Base-by-base conservation (phyloP, 2,113 vertebrate genomes). In the Lepisosteus oculatus region DNA sequence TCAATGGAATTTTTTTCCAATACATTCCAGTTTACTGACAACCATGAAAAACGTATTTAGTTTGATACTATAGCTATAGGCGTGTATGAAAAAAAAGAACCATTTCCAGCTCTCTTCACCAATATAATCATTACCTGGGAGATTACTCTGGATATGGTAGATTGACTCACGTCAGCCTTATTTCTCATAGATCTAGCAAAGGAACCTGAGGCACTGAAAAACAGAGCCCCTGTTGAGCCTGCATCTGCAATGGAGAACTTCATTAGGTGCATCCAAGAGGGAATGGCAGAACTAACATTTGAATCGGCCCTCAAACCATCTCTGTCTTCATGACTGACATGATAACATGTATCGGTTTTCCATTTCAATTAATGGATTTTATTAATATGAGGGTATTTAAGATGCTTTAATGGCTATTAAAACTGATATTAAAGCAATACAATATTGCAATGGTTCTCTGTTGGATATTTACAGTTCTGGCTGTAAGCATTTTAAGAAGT, bases 71-170 rank as follows among this genome's bases (percentile, higher is more conserved):
- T n/a, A 70, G 61, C 77, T 72, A 66, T 71, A 80, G 74, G 77
- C 78, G 78, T 73, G 75, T 77, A 69, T 61, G 72, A 69, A 68
- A 69, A 77, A 80, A 76, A 65, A 79, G 75, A 82, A 78, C 3
- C 15, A 45, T 62, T 72, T 75, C 70, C 8, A 41, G 12, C 42
- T 68, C 59, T 68, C 42, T 61, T 72, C 3, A 73, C 76, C 81
- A 75, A 72, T 63, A 43, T 61, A 76, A 77, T 56, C 79, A 80
- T 81, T 82, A 83, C 83, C 79, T 47, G 77, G 84, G 84, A 81
- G 66, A 78, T 73, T 55, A 64, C 71, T 78, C 82, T 45, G 76
- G 79, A 70, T 69, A 15, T 67, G 68, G 75, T 80, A 78, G 76
- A 74, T 76, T 77, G 64, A 70, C 41, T 70, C 79, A 67, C 70